Base-by-base conservation (phyloP, 2,797 vertebrate species). In the Halcyon smyrnensis region DNA sequence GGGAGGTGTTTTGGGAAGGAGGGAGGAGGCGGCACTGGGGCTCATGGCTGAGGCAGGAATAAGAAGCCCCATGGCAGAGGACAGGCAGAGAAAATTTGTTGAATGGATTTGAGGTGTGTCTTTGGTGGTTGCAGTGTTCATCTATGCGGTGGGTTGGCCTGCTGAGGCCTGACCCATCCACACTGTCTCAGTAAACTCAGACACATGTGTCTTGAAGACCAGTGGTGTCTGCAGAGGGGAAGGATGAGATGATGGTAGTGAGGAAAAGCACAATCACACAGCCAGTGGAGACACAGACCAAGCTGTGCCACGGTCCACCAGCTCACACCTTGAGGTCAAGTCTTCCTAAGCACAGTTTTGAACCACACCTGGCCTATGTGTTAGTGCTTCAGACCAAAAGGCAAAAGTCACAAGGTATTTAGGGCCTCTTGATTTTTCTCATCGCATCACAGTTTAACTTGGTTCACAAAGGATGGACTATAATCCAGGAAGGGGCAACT, bases 111-210 rank as follows among this genome's bases (percentile, higher is more conserved):
- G 39, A 86, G 84, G n/a, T 30, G 17, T 3, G 12, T 4, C 37
- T 76, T 57, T 3, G 11, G 21, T 50, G 53, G 46, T 23, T 82
- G 77, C 69, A 65, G 12, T 11, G 25, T 20, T 75, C 3, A 2
- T 36, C 39, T n/a, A 1, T 0, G 1, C 0, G 3, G 28, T 28
- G 20, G 79, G 2, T 5, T 12, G 4, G 8, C 1, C 5, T 62
- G 43, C 51, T 70, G 41, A 32, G 30, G 19, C 36, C 51, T 15
- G 83, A 18, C 18, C 25, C 12, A 14, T 32, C 32, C 2, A 2
- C 1, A 3, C 41, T 60, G 18, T 16, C 46, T 62, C 45, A 50
- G 24, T 10, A 67, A 67, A 53, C 28, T 50, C n/a, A 53, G 36
- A 27, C 15, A 39, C 12, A 14, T 32, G 45, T 60, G 23, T 54